These are phyloP conservation scores for Probaryconus sp. DNA, from an alignment of 1,140 invertebrate species.

Conservation along the genomic window DNA sequence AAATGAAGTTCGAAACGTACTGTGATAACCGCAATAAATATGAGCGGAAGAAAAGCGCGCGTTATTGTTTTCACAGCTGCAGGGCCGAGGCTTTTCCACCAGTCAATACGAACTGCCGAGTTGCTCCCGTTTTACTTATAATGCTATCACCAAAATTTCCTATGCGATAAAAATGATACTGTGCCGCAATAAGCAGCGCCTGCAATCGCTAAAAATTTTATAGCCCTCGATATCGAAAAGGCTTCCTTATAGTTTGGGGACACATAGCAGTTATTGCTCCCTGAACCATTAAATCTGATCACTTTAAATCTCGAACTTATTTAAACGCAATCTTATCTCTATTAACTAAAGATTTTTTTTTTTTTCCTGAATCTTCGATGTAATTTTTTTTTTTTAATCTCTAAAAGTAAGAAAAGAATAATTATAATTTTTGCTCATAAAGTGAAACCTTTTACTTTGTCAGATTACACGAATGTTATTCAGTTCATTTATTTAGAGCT, in stretches of 20 bases:
- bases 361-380: too few relatives aligned
- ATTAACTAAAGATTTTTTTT: too few relatives aligned
- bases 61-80: conserved; percentile 15
- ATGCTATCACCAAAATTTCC: conserved; percentile 19
- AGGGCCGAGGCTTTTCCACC: too few relatives aligned
- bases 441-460: conserved; percentile 6
- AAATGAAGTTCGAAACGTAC: background rate
- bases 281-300: conserved; percentile 20
- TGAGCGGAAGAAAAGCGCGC: conserved; percentile 9
- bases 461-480: conserved; percentile 24
- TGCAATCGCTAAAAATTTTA: conserved; percentile 11
- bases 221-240: background rate
- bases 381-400: too few relatives aligned
- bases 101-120: background rate
- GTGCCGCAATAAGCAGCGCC: background rate
- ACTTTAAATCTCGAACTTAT: background rate
- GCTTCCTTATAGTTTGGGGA: background rate
- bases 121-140: conserved; percentile 3
- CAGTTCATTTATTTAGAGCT: conserved; percentile 1
- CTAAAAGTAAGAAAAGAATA: background rate
- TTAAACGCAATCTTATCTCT: too few relatives aligned
- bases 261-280: background rate
- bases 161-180: conserved; percentile 17
- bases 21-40: too few relatives aligned
- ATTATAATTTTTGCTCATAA: background rate